phyloP scores from a whole-genome alignment of 2,113 vertebrate genomes.

The Thinocorus orbignyianus region DNA sequence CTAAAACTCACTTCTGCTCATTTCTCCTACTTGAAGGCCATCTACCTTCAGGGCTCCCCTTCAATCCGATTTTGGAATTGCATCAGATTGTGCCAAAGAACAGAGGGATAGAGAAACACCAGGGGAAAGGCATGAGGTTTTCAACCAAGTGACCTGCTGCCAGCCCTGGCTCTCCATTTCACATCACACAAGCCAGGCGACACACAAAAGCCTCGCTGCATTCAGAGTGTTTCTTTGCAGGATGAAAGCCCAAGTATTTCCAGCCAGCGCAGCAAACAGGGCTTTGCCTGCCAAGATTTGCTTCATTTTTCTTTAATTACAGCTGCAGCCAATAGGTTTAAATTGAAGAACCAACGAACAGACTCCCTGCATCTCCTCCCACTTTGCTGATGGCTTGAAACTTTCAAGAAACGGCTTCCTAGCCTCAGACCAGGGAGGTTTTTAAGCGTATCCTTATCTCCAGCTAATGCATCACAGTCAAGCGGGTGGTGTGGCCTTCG shows the following conservation, averaged over 20 bases:
- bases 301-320: constrained; percentile 27
- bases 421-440: background rate
- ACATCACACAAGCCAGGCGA: background rate
- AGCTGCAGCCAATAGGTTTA: constrained; percentile 17
- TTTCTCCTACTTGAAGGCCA: background rate
- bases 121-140: background rate
- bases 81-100: background rate
- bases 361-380: background rate
- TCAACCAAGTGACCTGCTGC: background rate
- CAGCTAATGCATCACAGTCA: background rate
- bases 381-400: background rate
- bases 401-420: background rate
- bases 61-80: background rate
- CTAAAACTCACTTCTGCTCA: background rate
- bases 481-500: background rate
- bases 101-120: background rate
- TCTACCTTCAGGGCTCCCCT: background rate
- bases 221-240: background rate
- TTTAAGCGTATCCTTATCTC: background rate
- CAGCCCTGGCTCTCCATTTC: background rate
- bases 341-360: constrained; percentile 17
- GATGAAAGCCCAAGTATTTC: background rate
- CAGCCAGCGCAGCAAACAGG: background rate
- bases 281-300: constrained; percentile 2
- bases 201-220: background rate